These are phyloP conservation scores for Peromyscus maniculatus DNA, from an alignment of 2,113 vertebrate genomes.

Conservation along the genomic window DNA sequence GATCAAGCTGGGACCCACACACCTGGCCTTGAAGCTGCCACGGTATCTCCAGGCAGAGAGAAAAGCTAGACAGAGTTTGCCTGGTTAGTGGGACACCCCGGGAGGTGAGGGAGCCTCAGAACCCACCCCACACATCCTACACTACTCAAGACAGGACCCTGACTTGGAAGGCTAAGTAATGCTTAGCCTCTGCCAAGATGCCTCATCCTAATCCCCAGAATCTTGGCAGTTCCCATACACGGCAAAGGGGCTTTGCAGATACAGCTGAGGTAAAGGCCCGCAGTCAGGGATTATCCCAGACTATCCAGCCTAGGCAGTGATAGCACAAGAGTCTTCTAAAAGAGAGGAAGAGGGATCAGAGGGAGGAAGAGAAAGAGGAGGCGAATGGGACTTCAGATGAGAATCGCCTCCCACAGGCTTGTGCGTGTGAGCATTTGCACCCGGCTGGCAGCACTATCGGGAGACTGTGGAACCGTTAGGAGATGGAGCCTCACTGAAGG, in stretches of 20 bases:
- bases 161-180: neutral
- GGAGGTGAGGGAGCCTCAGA: neutral
- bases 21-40: neutral
- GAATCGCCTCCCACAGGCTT: neutral
- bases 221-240: neutral
- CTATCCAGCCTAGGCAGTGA: neutral
- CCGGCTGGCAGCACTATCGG: neutral
- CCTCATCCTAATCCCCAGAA: neutral
- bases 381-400: too few species aligned
- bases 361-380: too few species aligned
- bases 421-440: neutral
- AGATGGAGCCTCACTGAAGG: neutral
- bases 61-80: neutral
- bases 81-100: neutral
- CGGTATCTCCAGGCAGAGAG: neutral
- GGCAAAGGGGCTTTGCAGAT: neutral
- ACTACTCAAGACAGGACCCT: neutral
- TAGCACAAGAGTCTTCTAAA: neutral
- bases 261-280: neutral
- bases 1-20: neutral
- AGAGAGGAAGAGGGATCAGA: neutral
- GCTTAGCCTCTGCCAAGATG: neutral
- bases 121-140: neutral
- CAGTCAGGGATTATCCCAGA: neutral
- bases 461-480: neutral